Evolutionary conservation across 1,140 invertebrate genomes (phyloP).

Genomic region (Solenopsis fugax): DNA sequence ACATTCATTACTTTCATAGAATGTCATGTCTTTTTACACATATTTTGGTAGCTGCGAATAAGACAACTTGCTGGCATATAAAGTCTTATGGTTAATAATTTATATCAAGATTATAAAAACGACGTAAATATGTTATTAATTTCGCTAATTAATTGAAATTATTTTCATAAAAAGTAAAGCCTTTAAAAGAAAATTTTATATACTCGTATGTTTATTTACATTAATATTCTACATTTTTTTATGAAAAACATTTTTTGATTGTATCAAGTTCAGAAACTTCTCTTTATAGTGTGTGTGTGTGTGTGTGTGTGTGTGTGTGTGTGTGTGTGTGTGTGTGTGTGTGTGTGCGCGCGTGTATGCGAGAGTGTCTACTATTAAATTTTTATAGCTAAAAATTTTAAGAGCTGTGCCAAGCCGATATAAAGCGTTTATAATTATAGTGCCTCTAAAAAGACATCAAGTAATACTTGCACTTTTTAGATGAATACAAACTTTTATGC

Average conservation of each 20-base stretch:
- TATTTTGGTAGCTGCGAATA: not conserved
- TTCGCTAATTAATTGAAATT: not conserved
- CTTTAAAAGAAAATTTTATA: too few relatives aligned
- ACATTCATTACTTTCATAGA: not conserved
- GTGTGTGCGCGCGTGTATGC: too few relatives aligned
- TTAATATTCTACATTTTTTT: not conserved
- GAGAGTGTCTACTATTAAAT: not conserved
- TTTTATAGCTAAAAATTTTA: not conserved
- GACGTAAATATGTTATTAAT: too few relatives aligned
- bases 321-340: not conserved
- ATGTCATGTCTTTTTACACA: not conserved
- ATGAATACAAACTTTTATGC: conserved; percentile 33
- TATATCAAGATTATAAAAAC: not conserved
- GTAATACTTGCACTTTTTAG: conserved; percentile 31
- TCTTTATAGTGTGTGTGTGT: not conserved
- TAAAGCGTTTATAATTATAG: conserved; percentile 28
- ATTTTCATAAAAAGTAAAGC: not conserved
- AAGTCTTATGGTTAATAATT: not conserved
- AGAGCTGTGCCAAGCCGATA: conserved; percentile 19
- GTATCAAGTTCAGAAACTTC: not conserved
- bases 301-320: not conserved
- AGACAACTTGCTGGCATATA: not conserved
- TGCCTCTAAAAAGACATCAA: conserved; percentile 17
- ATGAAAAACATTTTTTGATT: not conserved
- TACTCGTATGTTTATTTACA: too few relatives aligned